Base-by-base conservation (phyloP, 2,888 invertebrate species). In the Tillus elongatus region DNA sequence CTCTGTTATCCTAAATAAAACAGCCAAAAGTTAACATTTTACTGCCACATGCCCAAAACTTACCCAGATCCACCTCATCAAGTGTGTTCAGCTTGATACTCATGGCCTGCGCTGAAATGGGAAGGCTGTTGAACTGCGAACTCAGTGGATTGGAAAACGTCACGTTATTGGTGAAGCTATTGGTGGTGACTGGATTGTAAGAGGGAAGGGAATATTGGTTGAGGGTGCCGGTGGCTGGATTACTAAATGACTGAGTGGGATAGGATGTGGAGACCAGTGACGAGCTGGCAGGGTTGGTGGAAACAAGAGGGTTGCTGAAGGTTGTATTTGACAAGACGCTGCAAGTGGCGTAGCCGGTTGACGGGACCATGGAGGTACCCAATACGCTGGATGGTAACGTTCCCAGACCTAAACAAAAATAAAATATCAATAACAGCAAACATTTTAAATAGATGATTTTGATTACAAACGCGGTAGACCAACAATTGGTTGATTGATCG, bases 21-120 rank as follows among this genome's bases (percentile, higher is more conserved):
- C n/a, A n/a, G n/a, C n/a, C n/a, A n/a, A n/a, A n/a, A n/a, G n/a
- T n/a, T n/a, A n/a, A n/a, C n/a, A n/a, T n/a, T n/a, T n/a, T n/a
- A n/a, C n/a, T n/a, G n/a, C n/a, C n/a, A n/a, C n/a, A n/a, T n/a
- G n/a, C n/a, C n/a, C n/a, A n/a, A n/a, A 19, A 19, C 56, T 56
- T 45, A 44, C 79, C 77, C 44, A 81, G 69, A 52, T 82, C 82
- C 43, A 80, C 76, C 58, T 82, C 82, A 51, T 82, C 82, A 60
- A 81, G 67, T 43, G 79, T 76, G 63, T 82, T 82, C 63, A 80
- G 67, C 63, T 82, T 82, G 47, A 61, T 74, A 63, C 65, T 44
- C n/a, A n/a, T n/a, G n/a, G n/a, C n/a, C n/a, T n/a, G n/a, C 1
- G 52, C 58, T 26, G 47, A 41, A 8, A 60, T 35, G 3, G 61